Evolutionary conservation across 2,888 invertebrate genomes (phyloP).

Genomic region (Coenonympha arcania): DNA sequence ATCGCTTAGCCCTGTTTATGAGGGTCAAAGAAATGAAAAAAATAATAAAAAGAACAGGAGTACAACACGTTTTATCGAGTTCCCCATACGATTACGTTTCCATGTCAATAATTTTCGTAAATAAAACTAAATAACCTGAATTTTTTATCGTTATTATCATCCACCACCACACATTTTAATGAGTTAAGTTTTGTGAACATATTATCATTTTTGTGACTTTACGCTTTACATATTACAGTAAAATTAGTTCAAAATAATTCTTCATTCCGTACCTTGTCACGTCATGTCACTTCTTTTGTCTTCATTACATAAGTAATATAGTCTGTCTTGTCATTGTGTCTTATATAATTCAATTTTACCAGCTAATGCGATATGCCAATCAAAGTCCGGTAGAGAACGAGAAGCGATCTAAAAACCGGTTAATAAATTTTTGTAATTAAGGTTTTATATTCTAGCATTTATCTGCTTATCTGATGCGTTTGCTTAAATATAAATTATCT

Average conservation of each 20-base stretch:
- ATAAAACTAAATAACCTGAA: too few relatives aligned
- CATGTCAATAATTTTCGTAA: background rate
- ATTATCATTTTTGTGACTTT: too few relatives aligned
- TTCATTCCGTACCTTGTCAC: background rate
- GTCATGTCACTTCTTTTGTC: conserved; percentile 11
- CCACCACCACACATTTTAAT: too few relatives aligned
- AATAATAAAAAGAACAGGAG: background rate
- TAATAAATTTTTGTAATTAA: background rate
- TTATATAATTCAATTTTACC: conserved; percentile 7
- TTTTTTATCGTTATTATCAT: too few relatives aligned
- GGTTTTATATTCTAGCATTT: background rate
- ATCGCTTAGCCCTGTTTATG: conserved; percentile 1
- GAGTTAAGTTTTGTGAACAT: too few relatives aligned
- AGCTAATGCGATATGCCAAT: conserved; percentile 12
- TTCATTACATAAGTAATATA: conserved; percentile 32
- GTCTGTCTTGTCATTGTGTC: conserved; percentile 26
- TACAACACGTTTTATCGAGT: background rate
- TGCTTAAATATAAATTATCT: too few relatives aligned
- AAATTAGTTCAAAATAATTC: background rate
- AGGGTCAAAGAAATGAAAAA: background rate
- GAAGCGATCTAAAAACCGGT: background rate
- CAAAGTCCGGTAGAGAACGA: conserved; percentile 4
- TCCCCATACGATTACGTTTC: background rate
- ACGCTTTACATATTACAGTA: too few relatives aligned
- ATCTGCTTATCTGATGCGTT: too few relatives aligned